These are phyloP conservation scores for Pterobdella sp. DNA, from an alignment of 2,888 invertebrate species.

Conservation along the genomic window DNA sequence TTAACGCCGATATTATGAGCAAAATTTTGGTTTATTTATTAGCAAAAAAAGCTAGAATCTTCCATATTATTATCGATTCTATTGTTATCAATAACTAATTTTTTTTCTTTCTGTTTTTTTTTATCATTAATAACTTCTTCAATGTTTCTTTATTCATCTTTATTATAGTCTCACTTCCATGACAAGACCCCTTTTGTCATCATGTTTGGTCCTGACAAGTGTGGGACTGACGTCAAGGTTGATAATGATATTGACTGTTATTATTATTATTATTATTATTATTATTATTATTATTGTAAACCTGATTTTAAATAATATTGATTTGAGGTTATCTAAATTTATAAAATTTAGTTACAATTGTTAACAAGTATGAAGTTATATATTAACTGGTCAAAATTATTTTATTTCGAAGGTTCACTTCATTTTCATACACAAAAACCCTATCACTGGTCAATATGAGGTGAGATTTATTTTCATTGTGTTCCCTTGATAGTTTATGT, in stretches of 20 bases:
- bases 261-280: background rate
- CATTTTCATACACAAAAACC: constrained; percentile 91
- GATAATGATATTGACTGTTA: too few species aligned
- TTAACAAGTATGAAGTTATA: too few species aligned
- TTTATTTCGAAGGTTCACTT: constrained; percentile 62
- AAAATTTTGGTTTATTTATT: too few species aligned
- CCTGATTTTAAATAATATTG: background rate
- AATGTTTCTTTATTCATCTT: too few species aligned
- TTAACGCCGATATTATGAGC: too few species aligned
- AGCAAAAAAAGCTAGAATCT: too few species aligned
- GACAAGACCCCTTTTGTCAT: constrained; percentile 96
- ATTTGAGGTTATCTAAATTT: background rate
- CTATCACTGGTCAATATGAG: constrained; percentile 74
- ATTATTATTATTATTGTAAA: background rate
- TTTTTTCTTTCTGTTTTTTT: background rate
- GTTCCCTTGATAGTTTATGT: background rate
- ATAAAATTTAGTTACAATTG: background rate
- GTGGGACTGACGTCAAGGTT: constrained; percentile 88
- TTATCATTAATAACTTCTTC: background rate
- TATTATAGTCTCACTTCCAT: constrained; percentile 63
- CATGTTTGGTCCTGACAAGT: constrained; percentile 99
- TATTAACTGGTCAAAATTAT: too few species aligned
- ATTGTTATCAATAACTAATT: too few species aligned
- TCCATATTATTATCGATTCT: too few species aligned
- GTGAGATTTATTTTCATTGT: constrained; percentile 39